Base-by-base conservation (phyloP, 2,888 invertebrate genomes). In the Dicyrtomina minuta region DNA sequence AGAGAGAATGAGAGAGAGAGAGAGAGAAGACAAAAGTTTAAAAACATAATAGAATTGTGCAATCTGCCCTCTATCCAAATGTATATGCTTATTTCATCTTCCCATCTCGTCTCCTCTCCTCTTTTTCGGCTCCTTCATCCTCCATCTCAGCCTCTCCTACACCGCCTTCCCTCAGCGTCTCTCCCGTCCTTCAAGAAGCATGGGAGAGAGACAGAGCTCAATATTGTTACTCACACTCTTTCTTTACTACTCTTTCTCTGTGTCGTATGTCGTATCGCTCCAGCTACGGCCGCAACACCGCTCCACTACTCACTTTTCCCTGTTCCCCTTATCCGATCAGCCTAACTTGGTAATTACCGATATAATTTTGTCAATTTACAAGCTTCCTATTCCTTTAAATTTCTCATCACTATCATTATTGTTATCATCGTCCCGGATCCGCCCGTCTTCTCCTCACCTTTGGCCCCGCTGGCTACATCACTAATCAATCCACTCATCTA, bases 11-110 rank as follows among this genome's bases (percentile, higher is more conserved):
- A 70, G 68, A 64, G 61, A 33, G 20, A 17, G 27, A 26, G 22
- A 27, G 22, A 53, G 3, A 53, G 64, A 67, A 74, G 70, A 73
- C 70, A 73, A 66, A 73, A 73, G 71, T 71, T 71, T 70, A 55
- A 68, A 33, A 60, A 70, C 61, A 70, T 73, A 74, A 74, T 74
- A 72, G 74, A 74, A 74, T 74, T 74, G 69, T 71, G 67, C 71
- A 73, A 73, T 73, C 71, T 71, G 39, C 70, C 69, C 68, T 51
- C 68, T n/a, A 66, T 66, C 73, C 56, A 46, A 60, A 55, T 68
- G 39, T 44, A 41, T 33, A 39, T 46, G 2, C 55, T 72, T 58
- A 64, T 55, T 60, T 33, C 62, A 46, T 33, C 59, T 49, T 61
- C 66, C 56, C 17, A 27, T 33, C 49, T 61, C 66, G 13, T 41